Evolutionary conservation across 2,888 invertebrate species (phyloP).

Genomic region (Boloria selene): DNA sequence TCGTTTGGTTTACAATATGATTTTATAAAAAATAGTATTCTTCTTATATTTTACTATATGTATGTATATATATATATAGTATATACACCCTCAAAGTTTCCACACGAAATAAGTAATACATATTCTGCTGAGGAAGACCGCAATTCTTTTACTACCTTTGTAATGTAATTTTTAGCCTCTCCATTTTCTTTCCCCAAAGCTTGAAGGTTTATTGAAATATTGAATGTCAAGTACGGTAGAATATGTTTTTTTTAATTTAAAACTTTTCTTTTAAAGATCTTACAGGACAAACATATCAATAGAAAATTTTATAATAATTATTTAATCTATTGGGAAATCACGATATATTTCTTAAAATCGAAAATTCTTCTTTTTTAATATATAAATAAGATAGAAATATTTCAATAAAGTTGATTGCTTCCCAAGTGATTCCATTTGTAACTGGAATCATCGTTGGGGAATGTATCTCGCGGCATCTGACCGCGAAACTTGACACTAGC

Average conservation of each 20-base stretch:
- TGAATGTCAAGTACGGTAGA: conserved; percentile 76
- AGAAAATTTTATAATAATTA: too few species aligned
- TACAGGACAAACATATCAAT: conserved; percentile 15
- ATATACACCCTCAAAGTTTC: conserved; percentile 36
- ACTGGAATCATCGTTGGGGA: conserved; percentile 58
- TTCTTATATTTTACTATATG: conserved; percentile 36
- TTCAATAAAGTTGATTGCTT: conserved; percentile 48
- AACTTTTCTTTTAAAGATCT: conserved; percentile 57
- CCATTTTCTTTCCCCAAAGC: conserved; percentile 73
- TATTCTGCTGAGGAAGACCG: conserved; percentile 56
- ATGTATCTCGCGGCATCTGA: conserved; percentile 62
- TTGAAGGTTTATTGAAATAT: conserved; percentile 77
- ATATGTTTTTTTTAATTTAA: conserved; percentile 75
- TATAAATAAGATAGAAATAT: conserved; percentile 7
- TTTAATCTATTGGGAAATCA: background rate
- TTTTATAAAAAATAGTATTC: conserved; percentile 16
- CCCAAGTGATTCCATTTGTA: conserved; percentile 66
- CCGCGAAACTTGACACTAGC: conserved; percentile 63
- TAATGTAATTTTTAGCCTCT: conserved; percentile 78
- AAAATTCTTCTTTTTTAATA: too few species aligned
- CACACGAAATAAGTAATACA: conserved; percentile 47
- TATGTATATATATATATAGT: conserved; percentile 35
- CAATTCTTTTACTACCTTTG: conserved; percentile 69
- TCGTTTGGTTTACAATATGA: background rate
- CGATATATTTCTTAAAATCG: too few species aligned